Evolutionary conservation across 2,797 vertebrate genomes (phyloP).

Genomic region (Paratrypauchen microcephalus): DNA sequence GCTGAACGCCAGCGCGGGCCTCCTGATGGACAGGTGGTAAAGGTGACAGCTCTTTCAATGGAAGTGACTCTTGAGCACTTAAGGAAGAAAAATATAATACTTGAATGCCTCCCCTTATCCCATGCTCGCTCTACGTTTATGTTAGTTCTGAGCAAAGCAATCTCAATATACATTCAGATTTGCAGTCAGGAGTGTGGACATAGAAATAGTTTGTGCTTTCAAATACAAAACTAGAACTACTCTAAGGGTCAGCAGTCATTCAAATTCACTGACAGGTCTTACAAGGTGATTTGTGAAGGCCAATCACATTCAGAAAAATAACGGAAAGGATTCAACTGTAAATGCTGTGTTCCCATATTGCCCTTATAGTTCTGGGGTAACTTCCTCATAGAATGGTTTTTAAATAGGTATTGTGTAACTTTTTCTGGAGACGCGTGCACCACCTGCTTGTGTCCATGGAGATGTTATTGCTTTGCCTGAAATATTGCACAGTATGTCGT

Average conservation of each 20-base stretch:
- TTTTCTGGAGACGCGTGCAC: neutral
- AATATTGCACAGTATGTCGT: neutral
- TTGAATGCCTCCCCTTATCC: neutral
- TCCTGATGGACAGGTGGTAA: slow-evolving; percentile 42
- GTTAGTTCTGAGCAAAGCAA: neutral
- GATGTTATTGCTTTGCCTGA: neutral
- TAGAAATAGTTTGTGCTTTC: neutral
- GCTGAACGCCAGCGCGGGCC: slow-evolving; percentile 23
- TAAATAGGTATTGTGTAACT: neutral
- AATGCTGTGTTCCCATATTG: neutral
- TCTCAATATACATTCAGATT: slow-evolving; percentile 1
- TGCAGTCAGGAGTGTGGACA: neutral
- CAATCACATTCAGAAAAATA: neutral
- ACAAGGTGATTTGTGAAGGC: neutral
- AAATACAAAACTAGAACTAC: neutral
- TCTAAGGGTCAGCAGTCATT: neutral
- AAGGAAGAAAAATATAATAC: neutral
- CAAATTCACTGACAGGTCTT: neutral
- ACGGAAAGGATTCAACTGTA: neutral
- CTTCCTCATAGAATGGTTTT: neutral
- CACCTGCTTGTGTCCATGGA: neutral
- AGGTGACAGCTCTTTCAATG: slow-evolving; percentile 42
- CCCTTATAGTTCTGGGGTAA: neutral
- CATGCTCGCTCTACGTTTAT: neutral
- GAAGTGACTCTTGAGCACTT: slow-evolving; percentile 35